A percentile compares a stretch with the other conserved stretches of the same genome.
Conservation (phyloP, 1,140 invertebrate genomes). For the Nasonia giraulti region DNA sequence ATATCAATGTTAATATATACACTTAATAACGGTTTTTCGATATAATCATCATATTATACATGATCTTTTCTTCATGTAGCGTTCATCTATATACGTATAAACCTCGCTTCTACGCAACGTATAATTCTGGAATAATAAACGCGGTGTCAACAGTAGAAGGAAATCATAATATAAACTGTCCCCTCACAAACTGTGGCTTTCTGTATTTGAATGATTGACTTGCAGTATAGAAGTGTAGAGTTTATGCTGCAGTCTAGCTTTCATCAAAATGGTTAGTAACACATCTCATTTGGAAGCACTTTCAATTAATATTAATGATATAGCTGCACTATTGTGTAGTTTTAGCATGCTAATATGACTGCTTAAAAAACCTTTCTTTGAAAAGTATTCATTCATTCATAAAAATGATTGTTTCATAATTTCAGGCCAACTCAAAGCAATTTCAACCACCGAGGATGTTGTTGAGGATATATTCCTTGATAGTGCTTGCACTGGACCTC, state of each 20-base stretch:
- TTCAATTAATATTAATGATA: neutral
- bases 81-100: neutral
- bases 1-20: no score
- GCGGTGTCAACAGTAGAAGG: neutral
- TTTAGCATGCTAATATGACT: neutral
- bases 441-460: constrained; percentile 75
- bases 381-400: neutral
- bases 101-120: neutral
- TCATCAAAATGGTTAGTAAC: constrained; percentile 39
- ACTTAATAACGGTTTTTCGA: no score
- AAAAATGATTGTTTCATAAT: neutral
- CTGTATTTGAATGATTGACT: constrained; percentile 8
- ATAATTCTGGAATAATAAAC: neutral
- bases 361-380: neutral
- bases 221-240: neutral
- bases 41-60: no score
- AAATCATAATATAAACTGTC: neutral
- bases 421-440: constrained; percentile 53
- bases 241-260: neutral
- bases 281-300: neutral
- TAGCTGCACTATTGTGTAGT: neutral
- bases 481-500: constrained; percentile 76
- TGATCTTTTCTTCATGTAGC: neutral
- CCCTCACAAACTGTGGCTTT: neutral
- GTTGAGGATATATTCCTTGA: constrained; percentile 75